Conservation (phyloP, 2,888 invertebrate species). For the Parnassius apollo region DNA sequence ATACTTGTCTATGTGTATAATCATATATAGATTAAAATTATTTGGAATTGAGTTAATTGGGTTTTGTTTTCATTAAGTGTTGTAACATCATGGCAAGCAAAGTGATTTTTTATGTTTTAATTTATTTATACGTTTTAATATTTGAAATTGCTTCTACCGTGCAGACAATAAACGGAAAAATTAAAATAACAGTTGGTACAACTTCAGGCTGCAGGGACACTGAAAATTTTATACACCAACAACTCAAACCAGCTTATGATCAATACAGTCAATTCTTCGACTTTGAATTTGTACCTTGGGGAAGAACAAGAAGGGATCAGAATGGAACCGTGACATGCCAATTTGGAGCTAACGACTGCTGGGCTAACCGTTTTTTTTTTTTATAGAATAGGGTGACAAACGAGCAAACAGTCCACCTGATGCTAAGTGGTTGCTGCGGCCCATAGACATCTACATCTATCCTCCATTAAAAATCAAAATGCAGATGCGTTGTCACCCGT, state of each 20-base stretch:
- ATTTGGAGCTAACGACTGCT: constrained; percentile 58
- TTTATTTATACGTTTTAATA: constrained; percentile 2
- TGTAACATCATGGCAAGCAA: constrained; percentile 1
- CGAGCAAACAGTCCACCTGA: no score
- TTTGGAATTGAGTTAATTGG: background rate
- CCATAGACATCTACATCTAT: no score
- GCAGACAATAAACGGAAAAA: constrained; percentile 53
- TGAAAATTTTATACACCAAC: constrained; percentile 47
- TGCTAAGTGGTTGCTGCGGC: no score
- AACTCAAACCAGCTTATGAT: constrained; percentile 49
- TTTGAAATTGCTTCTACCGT: constrained; percentile 25
- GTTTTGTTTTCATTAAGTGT: background rate
- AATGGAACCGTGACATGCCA: constrained; percentile 53
- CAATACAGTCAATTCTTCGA: constrained; percentile 56
- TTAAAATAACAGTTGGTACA: constrained; percentile 58
- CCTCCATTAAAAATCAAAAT: no score
- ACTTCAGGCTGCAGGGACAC: constrained; percentile 64
- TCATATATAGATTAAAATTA: background rate
- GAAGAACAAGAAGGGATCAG: constrained; percentile 47
- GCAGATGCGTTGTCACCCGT: no score
- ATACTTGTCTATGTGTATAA: background rate
- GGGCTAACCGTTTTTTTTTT: no score
- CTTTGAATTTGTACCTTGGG: constrained; percentile 70
- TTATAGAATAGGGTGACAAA: no score
- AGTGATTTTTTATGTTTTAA: background rate